Percentiles rank a stretch among this genome's conserved stretches.
Conservation (phyloP, 2,797 vertebrate species). For the Artibeus jamaicensis region DNA sequence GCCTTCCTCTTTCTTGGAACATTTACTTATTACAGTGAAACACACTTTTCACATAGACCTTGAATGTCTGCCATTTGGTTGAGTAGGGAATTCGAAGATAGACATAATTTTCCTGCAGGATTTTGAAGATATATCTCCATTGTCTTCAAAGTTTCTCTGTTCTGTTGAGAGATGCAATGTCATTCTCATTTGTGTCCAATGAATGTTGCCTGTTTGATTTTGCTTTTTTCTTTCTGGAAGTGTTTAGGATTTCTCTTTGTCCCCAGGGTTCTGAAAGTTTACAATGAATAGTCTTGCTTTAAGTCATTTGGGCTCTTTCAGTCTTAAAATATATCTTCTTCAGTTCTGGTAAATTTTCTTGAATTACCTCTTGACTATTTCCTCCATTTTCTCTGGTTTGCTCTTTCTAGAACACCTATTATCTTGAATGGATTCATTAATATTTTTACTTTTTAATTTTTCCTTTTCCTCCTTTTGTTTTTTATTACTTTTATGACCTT, state of each 20-base stretch:
- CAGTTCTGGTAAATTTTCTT: background rate
- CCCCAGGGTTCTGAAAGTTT: background rate
- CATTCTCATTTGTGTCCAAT: background rate
- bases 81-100: background rate
- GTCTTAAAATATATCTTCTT: background rate
- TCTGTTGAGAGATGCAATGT: background rate
- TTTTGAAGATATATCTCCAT: background rate
- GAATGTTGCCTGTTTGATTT: background rate
- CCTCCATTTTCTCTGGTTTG: background rate
- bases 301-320: background rate
- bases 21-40: background rate
- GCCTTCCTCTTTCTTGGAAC: background rate
- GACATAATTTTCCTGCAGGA: background rate
- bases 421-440: background rate
- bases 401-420: background rate
- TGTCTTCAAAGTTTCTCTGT: background rate
- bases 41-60: background rate
- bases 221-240: background rate
- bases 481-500: background rate
- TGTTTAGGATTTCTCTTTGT: background rate
- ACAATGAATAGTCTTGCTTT: background rate
- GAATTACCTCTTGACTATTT: background rate
- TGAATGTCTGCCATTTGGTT: background rate
- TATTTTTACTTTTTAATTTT: background rate
- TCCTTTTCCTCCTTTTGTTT: background rate